phyloP scores from a whole-genome alignment of 2,797 vertebrate genomes.

The Semaprochilodus insignis region DNA sequence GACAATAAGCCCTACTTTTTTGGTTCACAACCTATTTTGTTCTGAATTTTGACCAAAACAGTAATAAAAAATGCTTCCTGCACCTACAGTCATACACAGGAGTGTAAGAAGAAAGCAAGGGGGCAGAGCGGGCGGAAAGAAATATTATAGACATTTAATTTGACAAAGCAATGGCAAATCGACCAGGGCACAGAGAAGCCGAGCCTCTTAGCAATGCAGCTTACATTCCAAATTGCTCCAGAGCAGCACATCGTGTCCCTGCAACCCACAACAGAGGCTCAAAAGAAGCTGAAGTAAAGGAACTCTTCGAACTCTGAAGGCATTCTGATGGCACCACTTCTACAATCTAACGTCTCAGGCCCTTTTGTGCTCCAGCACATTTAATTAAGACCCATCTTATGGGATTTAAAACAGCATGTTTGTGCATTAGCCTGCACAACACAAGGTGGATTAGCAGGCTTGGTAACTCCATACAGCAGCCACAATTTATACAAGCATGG shows the following conservation, averaged over 20 bases:
- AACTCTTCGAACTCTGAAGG: conserved; percentile 57
- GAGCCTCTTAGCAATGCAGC: conserved; percentile 20
- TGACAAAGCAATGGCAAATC: conserved; percentile 23
- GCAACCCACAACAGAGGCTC: background rate
- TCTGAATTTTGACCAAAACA: no score
- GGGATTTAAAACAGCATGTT: conserved; percentile 66
- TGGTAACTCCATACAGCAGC: conserved; percentile 58
- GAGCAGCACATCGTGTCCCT: conserved; percentile 10
- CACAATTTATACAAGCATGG: conserved; percentile 48
- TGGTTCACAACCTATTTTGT: no score
- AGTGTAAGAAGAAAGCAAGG: background rate
- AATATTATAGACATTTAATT: conserved; percentile 1
- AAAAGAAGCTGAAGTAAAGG: conserved; percentile 52
- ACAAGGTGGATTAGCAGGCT: conserved; percentile 61
- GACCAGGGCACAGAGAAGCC: background rate
- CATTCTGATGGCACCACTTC: conserved; percentile 57
- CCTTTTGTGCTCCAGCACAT: conserved; percentile 61
- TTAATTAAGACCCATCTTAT: conserved; percentile 64
- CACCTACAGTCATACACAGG: no score
- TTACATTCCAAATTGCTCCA: conserved; percentile 22
- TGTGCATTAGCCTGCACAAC: conserved; percentile 64
- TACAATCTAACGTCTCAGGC: conserved; percentile 57
- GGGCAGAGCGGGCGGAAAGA: background rate
- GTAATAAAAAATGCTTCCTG: no score
- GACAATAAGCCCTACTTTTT: no score